Evolutionary conservation across 2,113 vertebrate species (phyloP).

Genomic region (Lagopus muta): DNA sequence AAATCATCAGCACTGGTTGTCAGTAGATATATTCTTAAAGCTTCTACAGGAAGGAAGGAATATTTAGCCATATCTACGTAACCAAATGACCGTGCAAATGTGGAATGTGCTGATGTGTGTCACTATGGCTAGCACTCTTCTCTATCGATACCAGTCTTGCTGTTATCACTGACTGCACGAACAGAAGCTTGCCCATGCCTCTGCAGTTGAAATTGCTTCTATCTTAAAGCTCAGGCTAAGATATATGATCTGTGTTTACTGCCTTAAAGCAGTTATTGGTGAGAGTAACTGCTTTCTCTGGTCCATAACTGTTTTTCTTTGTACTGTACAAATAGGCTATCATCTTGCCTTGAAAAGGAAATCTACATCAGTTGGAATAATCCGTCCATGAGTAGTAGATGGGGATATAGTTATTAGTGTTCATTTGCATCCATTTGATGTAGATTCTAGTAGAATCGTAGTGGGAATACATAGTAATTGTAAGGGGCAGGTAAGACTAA

Average conservation of each 20-base stretch:
- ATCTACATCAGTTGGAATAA: background rate
- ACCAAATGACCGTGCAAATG: no score
- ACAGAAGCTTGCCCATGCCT: background rate
- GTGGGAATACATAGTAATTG: background rate
- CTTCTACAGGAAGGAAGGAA: background rate
- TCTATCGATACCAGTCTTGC: background rate
- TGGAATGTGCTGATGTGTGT: background rate
- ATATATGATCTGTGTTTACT: background rate
- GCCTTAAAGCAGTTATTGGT: background rate
- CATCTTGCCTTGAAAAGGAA: background rate
- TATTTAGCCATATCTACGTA: background rate
- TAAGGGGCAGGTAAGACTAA: background rate
- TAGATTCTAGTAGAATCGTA: background rate
- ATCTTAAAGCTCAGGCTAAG: background rate
- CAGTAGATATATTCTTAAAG: background rate
- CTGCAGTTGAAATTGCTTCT: background rate
- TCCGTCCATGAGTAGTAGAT: background rate
- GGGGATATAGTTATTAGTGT: background rate
- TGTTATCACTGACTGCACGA: fast-evolving
- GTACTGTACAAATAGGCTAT: background rate
- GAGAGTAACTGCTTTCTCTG: background rate
- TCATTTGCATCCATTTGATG: background rate
- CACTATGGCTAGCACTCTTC: background rate
- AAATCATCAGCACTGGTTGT: background rate
- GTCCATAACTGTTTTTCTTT: background rate